Evolutionary conservation across 2,888 invertebrate species (phyloP).

Genomic region (Lymantria dispar): DNA sequence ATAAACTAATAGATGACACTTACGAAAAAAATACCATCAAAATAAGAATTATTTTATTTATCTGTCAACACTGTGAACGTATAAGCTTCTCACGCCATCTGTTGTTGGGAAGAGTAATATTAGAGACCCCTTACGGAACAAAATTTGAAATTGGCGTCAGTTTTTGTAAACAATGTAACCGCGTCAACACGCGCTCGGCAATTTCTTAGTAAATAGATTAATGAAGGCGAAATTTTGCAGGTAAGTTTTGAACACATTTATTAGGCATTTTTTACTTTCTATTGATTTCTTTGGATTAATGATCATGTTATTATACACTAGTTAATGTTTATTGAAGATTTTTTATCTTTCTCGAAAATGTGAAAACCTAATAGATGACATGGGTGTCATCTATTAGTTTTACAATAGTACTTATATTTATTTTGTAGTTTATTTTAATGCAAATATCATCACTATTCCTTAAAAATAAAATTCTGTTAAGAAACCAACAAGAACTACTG

Average conservation of each 20-base stretch:
- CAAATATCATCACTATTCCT: background rate
- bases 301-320: background rate
- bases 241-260: background rate
- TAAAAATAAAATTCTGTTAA: conserved; percentile 6
- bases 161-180: too few relatives aligned
- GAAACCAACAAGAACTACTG: conserved; percentile 8
- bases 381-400: conserved; percentile 4
- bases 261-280: background rate
- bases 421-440: conserved; percentile 1
- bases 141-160: too few relatives aligned
- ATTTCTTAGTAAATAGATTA: too few relatives aligned
- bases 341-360: background rate
- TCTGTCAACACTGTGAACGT: too few relatives aligned
- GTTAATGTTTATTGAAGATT: background rate
- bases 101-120: too few relatives aligned
- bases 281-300: background rate
- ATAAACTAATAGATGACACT: too few relatives aligned
- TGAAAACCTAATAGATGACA: conserved; percentile 4
- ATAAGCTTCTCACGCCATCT: too few relatives aligned
- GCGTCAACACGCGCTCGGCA: too few relatives aligned
- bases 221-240: background rate
- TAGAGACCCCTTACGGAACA: too few relatives aligned
- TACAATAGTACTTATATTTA: conserved; percentile 3
- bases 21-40: too few relatives aligned
- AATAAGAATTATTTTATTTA: too few relatives aligned